Conservation (phyloP, 2,888 invertebrate species). For the Mantis religiosa region DNA sequence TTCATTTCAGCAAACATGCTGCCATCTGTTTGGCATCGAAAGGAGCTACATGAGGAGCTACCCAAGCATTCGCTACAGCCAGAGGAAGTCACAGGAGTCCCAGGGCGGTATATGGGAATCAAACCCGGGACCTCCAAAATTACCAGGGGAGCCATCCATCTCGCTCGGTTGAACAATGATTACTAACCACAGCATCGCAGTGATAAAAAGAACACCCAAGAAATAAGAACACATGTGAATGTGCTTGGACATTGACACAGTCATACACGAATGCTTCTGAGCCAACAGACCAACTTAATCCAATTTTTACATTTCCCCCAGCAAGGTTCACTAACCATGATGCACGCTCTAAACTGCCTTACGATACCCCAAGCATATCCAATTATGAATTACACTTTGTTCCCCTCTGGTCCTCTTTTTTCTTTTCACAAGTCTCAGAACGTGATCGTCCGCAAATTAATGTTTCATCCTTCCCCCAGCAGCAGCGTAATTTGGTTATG, state of each 20-base stretch:
- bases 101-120: no score
- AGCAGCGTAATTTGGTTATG: not conserved
- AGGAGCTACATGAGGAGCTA: no score
- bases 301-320: not conserved
- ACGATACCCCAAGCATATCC: constrained; percentile 8
- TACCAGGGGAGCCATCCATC: no score
- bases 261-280: not conserved
- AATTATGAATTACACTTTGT: constrained; percentile 7
- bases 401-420: not conserved
- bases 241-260: not conserved
- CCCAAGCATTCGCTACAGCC: no score
- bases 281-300: not conserved
- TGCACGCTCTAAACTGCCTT: not conserved
- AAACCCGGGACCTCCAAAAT: no score
- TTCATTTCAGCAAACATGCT: no score
- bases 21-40: no score
- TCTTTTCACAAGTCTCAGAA: not conserved
- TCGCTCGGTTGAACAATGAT: no score
- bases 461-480: not conserved
- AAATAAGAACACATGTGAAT: no score
- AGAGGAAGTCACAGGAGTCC: no score
- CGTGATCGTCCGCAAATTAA: constrained; percentile 8
- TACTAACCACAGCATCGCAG: no score
- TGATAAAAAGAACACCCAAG: no score
- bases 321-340: not conserved